phyloP scores from a whole-genome alignment of 2,797 vertebrate genomes.

The Ambastaia sidthimunki region DNA sequence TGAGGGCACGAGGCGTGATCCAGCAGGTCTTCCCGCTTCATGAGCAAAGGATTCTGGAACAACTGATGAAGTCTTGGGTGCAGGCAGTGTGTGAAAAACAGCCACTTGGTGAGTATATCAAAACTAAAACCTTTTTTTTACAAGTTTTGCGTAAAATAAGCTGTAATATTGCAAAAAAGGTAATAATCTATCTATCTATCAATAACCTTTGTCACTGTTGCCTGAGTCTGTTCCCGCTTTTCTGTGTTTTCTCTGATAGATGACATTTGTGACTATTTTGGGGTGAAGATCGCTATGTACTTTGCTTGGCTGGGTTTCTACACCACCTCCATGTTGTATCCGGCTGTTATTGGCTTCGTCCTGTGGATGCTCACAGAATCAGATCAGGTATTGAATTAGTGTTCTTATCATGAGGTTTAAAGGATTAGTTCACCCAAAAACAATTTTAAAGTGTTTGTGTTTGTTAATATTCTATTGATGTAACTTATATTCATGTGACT shows the following conservation, averaged over 20 bases:
- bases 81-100: conserved; percentile 96
- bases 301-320: conserved; percentile 98
- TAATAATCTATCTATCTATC: no score
- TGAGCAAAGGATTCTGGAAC: conserved; percentile 91
- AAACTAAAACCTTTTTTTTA: no score
- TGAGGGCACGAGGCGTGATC: conserved; percentile 91
- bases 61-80: conserved; percentile 97
- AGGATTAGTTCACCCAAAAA: neutral
- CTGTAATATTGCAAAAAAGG: no score
- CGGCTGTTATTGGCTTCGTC: conserved; percentile 92
- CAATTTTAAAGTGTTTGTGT: neutral
- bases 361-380: conserved; percentile 94
- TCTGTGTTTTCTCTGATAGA: conserved; percentile 74
- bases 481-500: neutral
- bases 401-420: neutral
- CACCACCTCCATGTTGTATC: conserved; percentile 96
- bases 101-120: conserved; percentile 82
- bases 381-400: conserved; percentile 83
- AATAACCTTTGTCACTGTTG: no score
- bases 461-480: no score
- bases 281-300: conserved; percentile 97
- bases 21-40: conserved; percentile 95
- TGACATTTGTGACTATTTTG: conserved; percentile 98
- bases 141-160: no score
- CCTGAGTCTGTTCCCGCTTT: neutral